Base-by-base conservation (phyloP, 2,113 vertebrate genomes). In the Equus quagga region DNA sequence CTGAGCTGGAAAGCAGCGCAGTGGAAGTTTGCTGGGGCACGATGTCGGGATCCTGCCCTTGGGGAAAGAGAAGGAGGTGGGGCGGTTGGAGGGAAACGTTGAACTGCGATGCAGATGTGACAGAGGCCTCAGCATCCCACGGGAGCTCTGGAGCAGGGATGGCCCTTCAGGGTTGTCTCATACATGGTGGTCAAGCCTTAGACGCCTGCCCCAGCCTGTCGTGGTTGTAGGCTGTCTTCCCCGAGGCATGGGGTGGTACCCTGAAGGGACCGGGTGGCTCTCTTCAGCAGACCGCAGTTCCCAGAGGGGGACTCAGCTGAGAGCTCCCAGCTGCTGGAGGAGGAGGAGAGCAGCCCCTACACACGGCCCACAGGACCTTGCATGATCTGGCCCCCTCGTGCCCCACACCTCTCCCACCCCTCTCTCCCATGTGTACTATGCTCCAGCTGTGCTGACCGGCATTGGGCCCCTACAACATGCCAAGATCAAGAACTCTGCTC, bases 41-140 rank as follows among this genome's bases (percentile, higher is more conserved):
- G 12, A n/a, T 23, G 18, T 69, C 24, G 5, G 60, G 36, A 49
- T 51, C 44, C 0, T 8, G 3, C 21, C 67, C 17, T 14, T 23
- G 49, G 56, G 28, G 18, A 72, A 67, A 64, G 56, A 60, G 75
- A 46, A 69, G 28, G 56, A 65, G 14, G 31, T 9, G 23, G 33
- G 28, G 6, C 2, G 0, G n/a, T 12, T 6, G 24, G 14, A 11
- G 44, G 78, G 41, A 4, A 10, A 46, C 1, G 1, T 1, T 17
- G 44, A 64, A 0, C 41, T 4, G 2, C 0, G 0, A 15, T 19
- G 28, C 6, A 56, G 58, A 8, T 18, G 31, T 31, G 7, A 33
- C 49, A 2, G 58, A 51, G 11, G 79, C 51, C 41, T 56, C 51
- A 1, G 67, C 0, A 49, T 36, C 36, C 67, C 73, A 5, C 1